Evolutionary conservation across 1,140 invertebrate species (phyloP).

Genomic region (Diuraphis noxia): DNA sequence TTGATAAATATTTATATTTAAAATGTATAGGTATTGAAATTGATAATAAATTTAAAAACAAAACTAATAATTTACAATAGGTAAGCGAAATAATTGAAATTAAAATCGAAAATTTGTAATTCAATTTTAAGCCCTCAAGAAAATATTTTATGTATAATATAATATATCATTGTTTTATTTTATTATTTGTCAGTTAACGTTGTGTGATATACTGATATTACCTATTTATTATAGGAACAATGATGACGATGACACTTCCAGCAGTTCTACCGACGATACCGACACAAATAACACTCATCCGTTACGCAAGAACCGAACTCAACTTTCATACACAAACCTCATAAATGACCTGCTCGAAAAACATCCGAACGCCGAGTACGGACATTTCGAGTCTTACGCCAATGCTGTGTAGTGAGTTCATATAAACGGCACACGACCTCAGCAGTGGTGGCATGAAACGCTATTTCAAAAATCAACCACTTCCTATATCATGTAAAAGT

Average conservation of each 20-base stretch:
- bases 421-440: not conserved
- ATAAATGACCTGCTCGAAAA: not conserved
- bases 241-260: not conserved
- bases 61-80: no score
- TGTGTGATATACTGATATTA: not conserved
- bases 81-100: no score
- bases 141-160: no score
- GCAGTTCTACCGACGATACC: not conserved
- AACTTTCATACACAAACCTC: not conserved
- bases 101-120: no score
- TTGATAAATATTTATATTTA: no score
- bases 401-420: slow-evolving; percentile 9
- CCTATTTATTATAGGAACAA: not conserved
- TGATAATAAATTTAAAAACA: no score
- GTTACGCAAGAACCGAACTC: not conserved
- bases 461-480: no score
- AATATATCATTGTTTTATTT: no score
- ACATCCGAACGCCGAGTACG: not conserved
- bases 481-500: no score
- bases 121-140: no score
- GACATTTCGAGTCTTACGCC: slow-evolving; percentile 2
- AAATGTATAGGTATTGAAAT: no score
- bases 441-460: no score
- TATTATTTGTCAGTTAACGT: not conserved
- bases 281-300: not conserved